Conservation (phyloP, 2,113 vertebrate species). For the Heloderma charlesbogerti region DNA sequence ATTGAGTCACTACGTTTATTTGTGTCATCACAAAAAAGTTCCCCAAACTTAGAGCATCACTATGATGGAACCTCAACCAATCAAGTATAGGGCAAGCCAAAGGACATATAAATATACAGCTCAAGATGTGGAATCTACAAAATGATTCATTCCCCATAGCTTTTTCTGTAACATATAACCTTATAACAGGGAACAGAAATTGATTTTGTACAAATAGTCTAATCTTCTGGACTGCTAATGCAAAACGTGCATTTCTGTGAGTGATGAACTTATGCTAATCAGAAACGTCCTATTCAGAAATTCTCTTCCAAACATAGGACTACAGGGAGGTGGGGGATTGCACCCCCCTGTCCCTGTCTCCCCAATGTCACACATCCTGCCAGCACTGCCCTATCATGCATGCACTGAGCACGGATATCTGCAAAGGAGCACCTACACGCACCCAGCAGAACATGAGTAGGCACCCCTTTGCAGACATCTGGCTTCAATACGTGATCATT, state of each 20-base stretch:
- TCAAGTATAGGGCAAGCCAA: neutral
- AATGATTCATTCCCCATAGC: neutral
- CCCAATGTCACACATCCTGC: no score
- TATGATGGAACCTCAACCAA: neutral
- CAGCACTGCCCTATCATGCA: no score
- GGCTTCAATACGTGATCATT: no score
- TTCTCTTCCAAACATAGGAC: no score
- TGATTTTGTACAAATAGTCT: neutral
- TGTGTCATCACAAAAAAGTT: neutral
- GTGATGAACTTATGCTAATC: neutral
- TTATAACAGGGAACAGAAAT: neutral
- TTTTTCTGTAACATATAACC: neutral
- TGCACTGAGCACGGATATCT: no score
- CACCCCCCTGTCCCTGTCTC: no score
- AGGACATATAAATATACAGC: neutral
- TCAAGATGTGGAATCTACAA: neutral
- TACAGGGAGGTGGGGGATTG: no score
- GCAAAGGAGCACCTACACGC: no score
- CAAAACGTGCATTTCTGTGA: neutral
- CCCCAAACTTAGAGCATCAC: neutral
- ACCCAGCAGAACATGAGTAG: no score
- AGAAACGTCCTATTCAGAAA: neutral
- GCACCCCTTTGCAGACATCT: no score
- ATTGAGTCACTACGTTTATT: neutral
- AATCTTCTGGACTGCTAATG: neutral